Evolutionary conservation across 2,113 vertebrate genomes (phyloP).

Genomic region (Terrapene triunguis): DNA sequence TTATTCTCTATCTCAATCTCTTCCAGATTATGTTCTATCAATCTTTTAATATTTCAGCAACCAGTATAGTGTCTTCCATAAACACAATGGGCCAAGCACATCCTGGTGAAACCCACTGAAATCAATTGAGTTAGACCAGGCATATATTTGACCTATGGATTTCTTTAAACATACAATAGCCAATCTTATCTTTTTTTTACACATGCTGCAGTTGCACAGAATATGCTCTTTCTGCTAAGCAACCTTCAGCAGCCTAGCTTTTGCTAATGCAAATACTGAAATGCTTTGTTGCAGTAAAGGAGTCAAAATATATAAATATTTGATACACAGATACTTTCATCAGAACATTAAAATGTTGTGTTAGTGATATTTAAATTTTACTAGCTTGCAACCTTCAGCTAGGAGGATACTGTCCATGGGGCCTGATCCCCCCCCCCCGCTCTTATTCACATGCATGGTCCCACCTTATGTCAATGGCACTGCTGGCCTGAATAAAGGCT

Average conservation of each 20-base stretch:
- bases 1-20: background rate
- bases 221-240: conserved; percentile 6
- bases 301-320: conserved; percentile 41
- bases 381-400: background rate
- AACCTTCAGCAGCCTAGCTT: background rate
- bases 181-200: conserved; percentile 56
- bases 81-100: background rate
- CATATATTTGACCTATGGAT: background rate
- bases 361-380: background rate
- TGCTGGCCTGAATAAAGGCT: background rate
- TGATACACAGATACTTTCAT: conserved; percentile 1
- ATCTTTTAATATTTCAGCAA: background rate
- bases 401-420: background rate
- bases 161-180: conserved; percentile 2
- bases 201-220: conserved; percentile 44
- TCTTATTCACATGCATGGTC: background rate
- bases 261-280: conserved; percentile 42
- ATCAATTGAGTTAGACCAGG: background rate
- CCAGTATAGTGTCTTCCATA: background rate
- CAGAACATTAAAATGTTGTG: background rate
- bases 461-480: background rate
- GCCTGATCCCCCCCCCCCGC: background rate
- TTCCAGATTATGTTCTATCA: background rate
- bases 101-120: background rate
- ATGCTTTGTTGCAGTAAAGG: conserved; percentile 22